A percentile compares a stretch with the other conserved stretches of the same genome.
phyloP scores from a whole-genome alignment of 2,888 invertebrate genomes.

The Agonopterix arenella region DNA sequence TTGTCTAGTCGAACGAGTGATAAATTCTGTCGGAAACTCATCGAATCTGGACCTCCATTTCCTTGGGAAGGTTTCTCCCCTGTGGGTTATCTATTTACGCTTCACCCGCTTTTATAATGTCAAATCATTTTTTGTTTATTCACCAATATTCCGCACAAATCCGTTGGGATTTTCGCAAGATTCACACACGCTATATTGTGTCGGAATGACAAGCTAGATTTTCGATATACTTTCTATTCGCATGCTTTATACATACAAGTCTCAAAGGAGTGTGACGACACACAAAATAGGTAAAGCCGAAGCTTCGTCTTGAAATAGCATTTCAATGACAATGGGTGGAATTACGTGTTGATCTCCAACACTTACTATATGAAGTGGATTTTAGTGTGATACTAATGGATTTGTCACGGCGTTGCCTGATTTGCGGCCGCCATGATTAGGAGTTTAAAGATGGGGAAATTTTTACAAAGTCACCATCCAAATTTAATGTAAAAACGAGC shows the following conservation, averaged over 20 bases:
- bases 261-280: not conserved
- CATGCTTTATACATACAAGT: not conserved
- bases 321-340: too few species aligned
- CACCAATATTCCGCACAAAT: conserved; percentile 4
- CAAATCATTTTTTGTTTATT: conserved; percentile 9
- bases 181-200: not conserved
- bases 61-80: conserved; percentile 2
- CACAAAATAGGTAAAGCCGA: not conserved
- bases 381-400: too few species aligned
- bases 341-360: too few species aligned
- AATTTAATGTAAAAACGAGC: too few species aligned
- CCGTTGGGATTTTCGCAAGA: conserved; percentile 1
- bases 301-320: not conserved
- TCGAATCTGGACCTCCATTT: conserved; percentile 7
- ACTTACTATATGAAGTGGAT: too few species aligned
- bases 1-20: conserved; percentile 5
- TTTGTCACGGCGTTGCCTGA: too few species aligned
- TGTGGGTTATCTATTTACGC: conserved; percentile 11
- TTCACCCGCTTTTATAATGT: conserved; percentile 8
- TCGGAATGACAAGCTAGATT: not conserved
- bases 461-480: too few species aligned
- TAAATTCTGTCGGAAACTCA: conserved; percentile 7
- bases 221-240: not conserved
- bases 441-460: too few species aligned
- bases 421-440: too few species aligned